Evolutionary conservation across 2,113 vertebrate species (phyloP).

Genomic region (Archilochus colubris): DNA sequence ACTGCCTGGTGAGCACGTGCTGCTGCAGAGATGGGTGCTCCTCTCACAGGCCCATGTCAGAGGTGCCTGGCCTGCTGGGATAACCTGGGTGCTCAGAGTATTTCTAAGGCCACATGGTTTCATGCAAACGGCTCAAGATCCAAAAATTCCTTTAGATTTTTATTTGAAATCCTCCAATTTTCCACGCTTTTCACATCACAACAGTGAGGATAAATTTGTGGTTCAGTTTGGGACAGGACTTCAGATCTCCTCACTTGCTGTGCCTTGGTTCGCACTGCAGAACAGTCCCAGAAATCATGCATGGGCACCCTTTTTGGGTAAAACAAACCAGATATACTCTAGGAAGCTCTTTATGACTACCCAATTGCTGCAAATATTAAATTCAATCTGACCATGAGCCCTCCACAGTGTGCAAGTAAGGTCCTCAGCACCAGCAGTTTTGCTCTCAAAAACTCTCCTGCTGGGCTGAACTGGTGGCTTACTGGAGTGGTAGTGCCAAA

Average conservation of each 20-base stretch:
- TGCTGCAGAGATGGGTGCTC: neutral
- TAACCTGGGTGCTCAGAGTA: neutral
- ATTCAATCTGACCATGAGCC: neutral
- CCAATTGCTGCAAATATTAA: neutral
- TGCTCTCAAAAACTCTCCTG: neutral
- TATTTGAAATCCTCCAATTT: neutral
- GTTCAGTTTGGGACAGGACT: neutral
- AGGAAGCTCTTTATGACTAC: neutral
- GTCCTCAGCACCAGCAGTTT: neutral
- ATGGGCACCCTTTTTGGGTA: neutral
- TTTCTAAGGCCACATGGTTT: neutral
- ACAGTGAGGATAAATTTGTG: neutral
- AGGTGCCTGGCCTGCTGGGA: neutral
- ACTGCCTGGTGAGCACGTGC: neutral
- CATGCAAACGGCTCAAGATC: neutral
- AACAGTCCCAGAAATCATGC: neutral
- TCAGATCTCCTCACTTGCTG: neutral
- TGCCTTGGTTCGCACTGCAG: neutral
- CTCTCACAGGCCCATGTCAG: rapidly evolving
- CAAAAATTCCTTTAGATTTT: neutral
- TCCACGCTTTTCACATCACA: neutral
- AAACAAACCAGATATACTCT: neutral
- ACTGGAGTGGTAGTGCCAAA: neutral
- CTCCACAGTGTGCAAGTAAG: neutral
- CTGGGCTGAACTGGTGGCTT: neutral